Conservation (phyloP, 1,140 invertebrate species). For the Hormaphis cornu region DNA sequence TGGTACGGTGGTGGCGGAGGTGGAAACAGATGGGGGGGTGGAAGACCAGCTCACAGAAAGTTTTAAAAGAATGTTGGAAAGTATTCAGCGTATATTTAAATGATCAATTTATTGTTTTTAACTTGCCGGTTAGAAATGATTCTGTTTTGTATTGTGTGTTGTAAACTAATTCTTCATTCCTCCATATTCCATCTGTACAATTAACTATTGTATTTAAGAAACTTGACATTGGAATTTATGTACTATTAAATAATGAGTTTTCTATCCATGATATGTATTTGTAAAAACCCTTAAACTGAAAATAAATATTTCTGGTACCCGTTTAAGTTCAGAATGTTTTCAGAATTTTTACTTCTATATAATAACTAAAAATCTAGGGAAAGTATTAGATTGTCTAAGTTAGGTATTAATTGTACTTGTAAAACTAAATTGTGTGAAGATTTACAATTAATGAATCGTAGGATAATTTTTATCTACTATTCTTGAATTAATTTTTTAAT, state of each 20-base stretch:
- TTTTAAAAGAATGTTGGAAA: neutral
- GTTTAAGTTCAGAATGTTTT: no score
- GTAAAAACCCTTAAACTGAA: neutral
- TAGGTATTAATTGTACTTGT: no score
- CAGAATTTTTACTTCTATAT: no score
- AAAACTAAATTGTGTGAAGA: no score
- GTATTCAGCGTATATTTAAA: neutral
- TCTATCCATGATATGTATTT: constrained; percentile 1
- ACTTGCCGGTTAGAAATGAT: neutral
- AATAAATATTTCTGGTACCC: constrained; percentile 1
- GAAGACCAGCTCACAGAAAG: constrained; percentile 19
- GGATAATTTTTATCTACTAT: no score
- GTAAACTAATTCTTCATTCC: constrained; percentile 25
- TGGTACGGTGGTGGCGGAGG: constrained; percentile 9
- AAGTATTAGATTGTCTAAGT: no score
- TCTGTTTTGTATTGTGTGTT: constrained; percentile 3
- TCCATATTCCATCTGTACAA: constrained; percentile 20
- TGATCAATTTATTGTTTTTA: constrained; percentile 2
- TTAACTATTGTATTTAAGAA: neutral
- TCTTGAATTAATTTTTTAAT: no score
- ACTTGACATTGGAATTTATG: constrained; percentile 6
- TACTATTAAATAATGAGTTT: constrained; percentile 19
- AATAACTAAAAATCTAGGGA: no score
- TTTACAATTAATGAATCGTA: no score
- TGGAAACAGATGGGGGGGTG: constrained; percentile 12